Conservation (phyloP, 2,888 invertebrate genomes). For the Drosophila mulleri region DNA sequence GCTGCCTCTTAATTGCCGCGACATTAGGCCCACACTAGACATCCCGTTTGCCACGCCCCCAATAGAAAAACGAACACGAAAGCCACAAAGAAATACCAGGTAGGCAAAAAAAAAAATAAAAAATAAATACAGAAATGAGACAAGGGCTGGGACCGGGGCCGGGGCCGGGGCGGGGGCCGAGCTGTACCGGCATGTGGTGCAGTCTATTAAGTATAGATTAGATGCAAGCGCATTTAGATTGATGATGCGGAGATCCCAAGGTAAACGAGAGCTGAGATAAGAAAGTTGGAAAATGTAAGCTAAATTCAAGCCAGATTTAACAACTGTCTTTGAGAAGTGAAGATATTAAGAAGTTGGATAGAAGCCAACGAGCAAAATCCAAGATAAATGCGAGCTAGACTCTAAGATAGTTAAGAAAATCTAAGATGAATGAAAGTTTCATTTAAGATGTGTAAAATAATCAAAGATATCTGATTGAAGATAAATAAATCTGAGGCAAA, state of each 20-base stretch:
- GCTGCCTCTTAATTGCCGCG: slow-evolving; percentile 52
- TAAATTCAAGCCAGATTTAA: background rate
- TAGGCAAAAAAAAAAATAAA: too few species aligned
- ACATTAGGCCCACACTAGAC: slow-evolving; percentile 50
- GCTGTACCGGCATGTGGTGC: background rate
- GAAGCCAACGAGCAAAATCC: background rate
- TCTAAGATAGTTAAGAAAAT: too few species aligned
- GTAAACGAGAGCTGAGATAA: background rate
- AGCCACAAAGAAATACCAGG: background rate
- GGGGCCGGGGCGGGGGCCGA: background rate
- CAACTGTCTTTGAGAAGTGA: background rate
- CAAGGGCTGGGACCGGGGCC: background rate
- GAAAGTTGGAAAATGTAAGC: background rate
- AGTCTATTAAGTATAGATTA: slow-evolving; percentile 37
- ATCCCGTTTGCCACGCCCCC: slow-evolving; percentile 30
- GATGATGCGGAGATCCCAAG: slow-evolving; percentile 3
- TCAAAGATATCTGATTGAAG: too few species aligned
- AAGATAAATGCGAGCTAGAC: background rate
- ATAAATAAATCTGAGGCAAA: too few species aligned
- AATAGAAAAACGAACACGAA: background rate
- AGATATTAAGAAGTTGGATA: background rate
- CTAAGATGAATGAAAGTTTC: too few species aligned
- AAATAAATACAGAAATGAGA: background rate
- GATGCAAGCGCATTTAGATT: slow-evolving; percentile 15
- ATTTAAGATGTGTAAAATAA: too few species aligned